Evolutionary conservation across 2,113 vertebrate genomes (phyloP).

Genomic region (Thymallus thymallus): DNA sequence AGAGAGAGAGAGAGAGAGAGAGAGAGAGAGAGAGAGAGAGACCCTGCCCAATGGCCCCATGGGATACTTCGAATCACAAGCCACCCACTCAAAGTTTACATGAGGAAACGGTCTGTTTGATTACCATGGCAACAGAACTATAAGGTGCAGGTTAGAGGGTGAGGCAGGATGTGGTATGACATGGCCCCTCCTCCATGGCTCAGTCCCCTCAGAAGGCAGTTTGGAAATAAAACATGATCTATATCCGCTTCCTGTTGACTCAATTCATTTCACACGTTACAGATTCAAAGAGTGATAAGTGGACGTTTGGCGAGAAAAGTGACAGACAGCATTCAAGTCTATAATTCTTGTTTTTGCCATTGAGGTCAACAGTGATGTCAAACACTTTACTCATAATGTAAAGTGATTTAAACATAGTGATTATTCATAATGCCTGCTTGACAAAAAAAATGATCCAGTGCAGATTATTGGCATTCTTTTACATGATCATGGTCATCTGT

Average conservation of each 20-base stretch:
- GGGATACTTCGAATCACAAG: too few relatives aligned
- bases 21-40: neutral
- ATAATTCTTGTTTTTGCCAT: too few relatives aligned
- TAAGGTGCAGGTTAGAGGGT: conserved; percentile 8
- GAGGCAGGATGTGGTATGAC: conserved; percentile 49
- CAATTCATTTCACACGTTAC: neutral
- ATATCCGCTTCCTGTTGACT: conserved; percentile 33
- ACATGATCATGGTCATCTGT: too few relatives aligned
- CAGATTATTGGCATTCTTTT: too few relatives aligned
- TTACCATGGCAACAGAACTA: conserved; percentile 24
- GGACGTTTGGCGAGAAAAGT: neutral
- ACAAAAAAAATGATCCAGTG: too few relatives aligned
- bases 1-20: too few relatives aligned
- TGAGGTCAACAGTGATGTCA: too few relatives aligned
- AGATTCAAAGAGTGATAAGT: neutral
- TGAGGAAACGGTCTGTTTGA: conserved; percentile 31
- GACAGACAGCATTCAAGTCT: neutral
- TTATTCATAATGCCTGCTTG: too few relatives aligned
- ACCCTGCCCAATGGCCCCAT: neutral
- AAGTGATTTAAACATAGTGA: too few relatives aligned
- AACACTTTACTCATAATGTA: too few relatives aligned
- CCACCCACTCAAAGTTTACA: neutral
- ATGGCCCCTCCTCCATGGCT: conserved; percentile 15
- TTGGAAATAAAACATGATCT: neutral
- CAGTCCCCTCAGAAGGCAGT: neutral